These are phyloP conservation scores for Aphelinus certus DNA, from an alignment of 1,140 invertebrate species.

Conservation along the genomic window DNA sequence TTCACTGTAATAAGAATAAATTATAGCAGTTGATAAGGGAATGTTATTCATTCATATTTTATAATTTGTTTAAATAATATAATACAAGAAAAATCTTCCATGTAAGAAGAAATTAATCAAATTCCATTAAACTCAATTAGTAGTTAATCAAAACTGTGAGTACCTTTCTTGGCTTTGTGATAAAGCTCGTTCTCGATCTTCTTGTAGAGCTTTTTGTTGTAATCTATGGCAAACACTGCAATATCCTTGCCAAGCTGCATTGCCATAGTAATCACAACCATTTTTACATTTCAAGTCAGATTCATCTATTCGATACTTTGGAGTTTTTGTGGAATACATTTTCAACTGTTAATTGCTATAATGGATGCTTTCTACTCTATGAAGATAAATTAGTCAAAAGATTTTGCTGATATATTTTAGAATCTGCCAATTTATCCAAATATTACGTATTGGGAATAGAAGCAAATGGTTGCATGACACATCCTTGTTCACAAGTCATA, in stretches of 20 bases:
- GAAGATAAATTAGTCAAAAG: too few species aligned
- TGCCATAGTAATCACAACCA: slow-evolving; percentile 96
- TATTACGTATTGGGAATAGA: too few species aligned
- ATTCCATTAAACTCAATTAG: too few species aligned
- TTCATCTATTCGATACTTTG: slow-evolving; percentile 80
- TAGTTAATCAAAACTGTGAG: slow-evolving; percentile 26
- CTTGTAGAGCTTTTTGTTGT: slow-evolving; percentile 66
- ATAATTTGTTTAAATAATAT: too few species aligned
- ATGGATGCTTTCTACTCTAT: too few species aligned
- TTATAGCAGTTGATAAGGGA: background rate
- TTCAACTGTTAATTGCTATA: slow-evolving; percentile 9
- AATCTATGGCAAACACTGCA: slow-evolving; percentile 92
- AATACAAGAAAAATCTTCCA: too few species aligned
- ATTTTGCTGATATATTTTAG: too few species aligned
- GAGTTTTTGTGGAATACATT: slow-evolving; percentile 78
- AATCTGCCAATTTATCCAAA: too few species aligned
- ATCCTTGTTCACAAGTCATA: too few species aligned
- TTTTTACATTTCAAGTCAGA: slow-evolving; percentile 93
- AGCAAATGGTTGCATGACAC: too few species aligned
- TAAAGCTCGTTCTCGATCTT: slow-evolving; percentile 65
- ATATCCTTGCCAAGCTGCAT: slow-evolving; percentile 95
- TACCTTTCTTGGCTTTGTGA: slow-evolving; percentile 55
- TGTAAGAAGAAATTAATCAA: too few species aligned
- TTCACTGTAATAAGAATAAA: slow-evolving; percentile 28
- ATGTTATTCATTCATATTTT: background rate